Base-by-base conservation (phyloP, 2,797 vertebrate genomes). In the Tamandua tetradactyla region DNA sequence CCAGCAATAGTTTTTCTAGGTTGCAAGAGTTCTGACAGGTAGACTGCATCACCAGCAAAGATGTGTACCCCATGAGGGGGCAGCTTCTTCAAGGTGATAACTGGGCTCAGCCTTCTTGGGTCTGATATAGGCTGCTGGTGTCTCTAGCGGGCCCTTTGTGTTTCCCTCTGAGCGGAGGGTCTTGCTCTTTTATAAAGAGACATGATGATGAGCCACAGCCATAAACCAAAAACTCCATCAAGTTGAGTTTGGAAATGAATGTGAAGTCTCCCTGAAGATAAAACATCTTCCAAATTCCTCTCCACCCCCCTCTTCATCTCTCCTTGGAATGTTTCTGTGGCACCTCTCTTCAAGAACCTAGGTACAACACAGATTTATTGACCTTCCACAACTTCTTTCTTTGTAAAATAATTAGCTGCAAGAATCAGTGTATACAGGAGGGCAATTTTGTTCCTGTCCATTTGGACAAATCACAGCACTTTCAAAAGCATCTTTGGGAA, bases 401-500 rank as follows among this genome's bases (percentile, higher is more conserved):
- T 71, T 69, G 87, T 52, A 35, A 74, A 55, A 94, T 66, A 75
- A 86, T 94, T 57, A 35, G 69, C 83, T 59, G 2, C 55, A 25
- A 57, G 64, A 85, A 86, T 74, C 42, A 22, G 17, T 87, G n/a
- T 20, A 20, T 64, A 59, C 57, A 59, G 22, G 0, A 72, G 1
- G 49, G 47, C 14, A 8, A 23, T 72, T 87, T 71, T 68, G 69
- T 78, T 68, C 62, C 81, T 18, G 20, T 87, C 83, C 13, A 44
- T 47, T 61, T 57, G 44, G 47, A 84, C 90, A 92, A 93, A 95
- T 96, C 62, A 78, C 1, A 11, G 17, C 71, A 71, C 72, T 93
- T 87, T 76, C 20, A 40, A 82, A 86, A 80, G 68, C 66, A 47
- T 64, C 47, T 83, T 11, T 52, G 25, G 52, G 85, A 42, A 62